Conservation (phyloP, 2,888 invertebrate genomes). For the Napeogenes sylphis region DNA sequence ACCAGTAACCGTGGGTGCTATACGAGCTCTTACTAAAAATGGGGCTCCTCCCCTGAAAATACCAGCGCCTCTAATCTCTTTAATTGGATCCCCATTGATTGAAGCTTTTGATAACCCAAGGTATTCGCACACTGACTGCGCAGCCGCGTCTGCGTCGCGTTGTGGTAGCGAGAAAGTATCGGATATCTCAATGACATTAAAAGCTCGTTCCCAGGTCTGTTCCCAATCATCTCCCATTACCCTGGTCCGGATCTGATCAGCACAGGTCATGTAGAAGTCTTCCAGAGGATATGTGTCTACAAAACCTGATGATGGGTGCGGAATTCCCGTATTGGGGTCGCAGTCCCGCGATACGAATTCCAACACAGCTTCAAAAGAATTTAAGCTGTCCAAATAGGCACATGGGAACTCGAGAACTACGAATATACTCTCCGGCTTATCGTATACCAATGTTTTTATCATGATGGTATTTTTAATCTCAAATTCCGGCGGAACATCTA, state of each 20-base stretch:
- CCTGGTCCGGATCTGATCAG: conserved; percentile 61
- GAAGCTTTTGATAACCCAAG: conserved; percentile 56
- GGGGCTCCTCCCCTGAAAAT: conserved; percentile 94
- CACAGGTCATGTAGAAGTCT: conserved; percentile 78
- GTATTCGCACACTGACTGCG: conserved; percentile 63
- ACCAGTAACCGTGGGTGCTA: conserved; percentile 83
- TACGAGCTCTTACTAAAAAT: conserved; percentile 90
- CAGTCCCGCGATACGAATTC: conserved; percentile 98
- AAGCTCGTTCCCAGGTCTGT: conserved; percentile 87
- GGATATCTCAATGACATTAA: conserved; percentile 85
- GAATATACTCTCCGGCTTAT: conserved; percentile 91
- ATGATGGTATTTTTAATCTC: conserved; percentile 83
- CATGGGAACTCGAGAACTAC: conserved; percentile 83
- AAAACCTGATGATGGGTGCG: conserved; percentile 97
- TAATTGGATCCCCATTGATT: conserved; percentile 61
- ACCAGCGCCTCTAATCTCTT: conserved; percentile 77
- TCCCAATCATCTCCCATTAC: conserved; percentile 65
- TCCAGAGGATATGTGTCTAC: conserved; percentile 97
- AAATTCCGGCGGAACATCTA: conserved; percentile 91
- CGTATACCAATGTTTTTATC: conserved; percentile 88
- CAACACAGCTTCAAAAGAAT: conserved; percentile 91
- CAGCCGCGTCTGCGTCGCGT: conserved; percentile 57
- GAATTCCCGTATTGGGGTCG: conserved; percentile 94
- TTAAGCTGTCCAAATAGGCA: conserved; percentile 80
- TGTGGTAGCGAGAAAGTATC: conserved; percentile 94